phyloP scores from a whole-genome alignment of 2,797 vertebrate species.

The Serranus cabrilla region DNA sequence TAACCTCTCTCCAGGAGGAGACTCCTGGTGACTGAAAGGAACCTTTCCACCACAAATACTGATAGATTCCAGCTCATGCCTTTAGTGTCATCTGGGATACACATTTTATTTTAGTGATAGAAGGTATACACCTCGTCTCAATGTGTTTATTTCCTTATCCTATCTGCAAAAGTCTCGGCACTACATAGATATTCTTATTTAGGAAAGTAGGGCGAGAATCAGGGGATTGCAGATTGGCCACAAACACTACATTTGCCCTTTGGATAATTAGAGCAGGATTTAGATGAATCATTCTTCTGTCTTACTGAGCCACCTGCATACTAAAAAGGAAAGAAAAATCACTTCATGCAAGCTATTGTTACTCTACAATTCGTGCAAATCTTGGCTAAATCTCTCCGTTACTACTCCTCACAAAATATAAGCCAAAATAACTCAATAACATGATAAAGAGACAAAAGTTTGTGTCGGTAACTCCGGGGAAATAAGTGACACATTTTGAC shows the following conservation, averaged over 20 bases:
- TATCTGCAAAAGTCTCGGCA: slow-evolving; percentile 48
- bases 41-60: slow-evolving; percentile 15
- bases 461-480: not conserved
- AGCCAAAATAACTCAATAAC: slow-evolving; percentile 6
- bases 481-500: not conserved
- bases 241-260: slow-evolving; percentile 59
- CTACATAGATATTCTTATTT: slow-evolving; percentile 46
- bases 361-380: slow-evolving; percentile 4
- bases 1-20: slow-evolving; percentile 15
- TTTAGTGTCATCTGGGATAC: slow-evolving; percentile 4
- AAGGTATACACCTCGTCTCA: slow-evolving; percentile 25
- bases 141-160: slow-evolving; percentile 32
- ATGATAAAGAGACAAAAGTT: not conserved
- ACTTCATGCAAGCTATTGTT: slow-evolving; percentile 3
- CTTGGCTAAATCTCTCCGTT: not conserved
- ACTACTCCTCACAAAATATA: not conserved
- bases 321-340: not conserved
- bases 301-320: slow-evolving; percentile 47
- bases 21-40: slow-evolving; percentile 19
- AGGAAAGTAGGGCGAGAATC: slow-evolving; percentile 59
- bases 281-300: slow-evolving; percentile 65
- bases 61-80: slow-evolving; percentile 23
- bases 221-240: slow-evolving; percentile 58
- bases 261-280: slow-evolving; percentile 69
- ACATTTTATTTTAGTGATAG: slow-evolving; percentile 15